Base-by-base conservation (phyloP, 92 coral and sea anemone species). In the Heteractis magnifica region DNA sequence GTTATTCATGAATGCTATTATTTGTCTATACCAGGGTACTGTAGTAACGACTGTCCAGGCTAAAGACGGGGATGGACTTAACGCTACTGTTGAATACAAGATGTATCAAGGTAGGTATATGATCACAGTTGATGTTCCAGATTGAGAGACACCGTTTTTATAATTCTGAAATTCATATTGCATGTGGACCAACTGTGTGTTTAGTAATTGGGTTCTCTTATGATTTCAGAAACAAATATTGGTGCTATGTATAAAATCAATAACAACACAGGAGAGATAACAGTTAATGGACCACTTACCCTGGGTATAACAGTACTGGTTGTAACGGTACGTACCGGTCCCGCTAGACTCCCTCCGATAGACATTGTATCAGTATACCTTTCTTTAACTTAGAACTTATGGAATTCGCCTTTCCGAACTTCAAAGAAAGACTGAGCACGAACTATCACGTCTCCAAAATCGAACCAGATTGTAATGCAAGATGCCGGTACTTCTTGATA, bases 31-130 rank as follows among this genome's bases (percentile, higher is more conserved):
- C n/a, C n/a, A n/a, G 89, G 92, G 90, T 50, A 44, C 59, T 55
- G 82, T 77, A 20, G 53, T 89, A 15, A 72, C 76, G 19, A 79
- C 70, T 59, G 92, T 89, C 26, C 87, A 77, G 72, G 92, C 92
- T 13, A 75, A 77, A 49, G 92, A 89, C 75, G 79, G 76, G 72
- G 92, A 89, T 53, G 50, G 85, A 4, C 49, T 81, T 18, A 78
- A 87, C 71, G 90, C 75, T 77, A 76, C 87, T 12, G 87, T 89
- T 0, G 74, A 56, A 10, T 89, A 89, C 74, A 64, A 19, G 11
- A 86, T 89, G 18, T 86, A 77, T 52, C 84, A 83, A 89, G 89
- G 92, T 89, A 77, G 11, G 82, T 52, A 18, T 56, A 68, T 26
- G 10, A 68, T 10, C 44, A 68, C 10, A 7, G 5, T n/a, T 12